phyloP scores from a whole-genome alignment of 2,113 vertebrate species.

The Notechis scutatus region DNA sequence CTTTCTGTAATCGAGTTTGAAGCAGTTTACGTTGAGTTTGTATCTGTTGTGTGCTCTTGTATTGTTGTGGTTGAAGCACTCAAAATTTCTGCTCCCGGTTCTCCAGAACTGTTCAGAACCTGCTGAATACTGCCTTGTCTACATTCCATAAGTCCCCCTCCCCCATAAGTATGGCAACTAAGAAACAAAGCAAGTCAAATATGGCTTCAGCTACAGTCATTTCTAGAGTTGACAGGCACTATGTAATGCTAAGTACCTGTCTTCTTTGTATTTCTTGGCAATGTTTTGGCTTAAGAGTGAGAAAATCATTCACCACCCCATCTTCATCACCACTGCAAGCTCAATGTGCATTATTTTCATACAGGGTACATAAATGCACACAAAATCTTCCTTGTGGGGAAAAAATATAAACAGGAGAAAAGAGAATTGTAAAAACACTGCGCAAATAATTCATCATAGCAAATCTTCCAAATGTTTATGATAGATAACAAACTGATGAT shows the following conservation, averaged over 20 bases:
- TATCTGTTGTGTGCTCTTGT: no score
- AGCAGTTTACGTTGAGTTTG: no score
- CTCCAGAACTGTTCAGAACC: no score
- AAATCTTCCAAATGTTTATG: slow-evolving; percentile 29
- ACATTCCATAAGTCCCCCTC: no score
- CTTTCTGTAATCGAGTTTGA: no score
- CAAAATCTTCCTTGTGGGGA: not conserved
- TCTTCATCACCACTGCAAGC: slow-evolving; percentile 42
- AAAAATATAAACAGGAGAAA: not conserved
- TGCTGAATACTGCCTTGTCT: no score
- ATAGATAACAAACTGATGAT: slow-evolving; percentile 64
- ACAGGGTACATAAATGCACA: slow-evolving; percentile 34
- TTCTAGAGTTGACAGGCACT: not conserved
- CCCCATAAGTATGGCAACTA: no score
- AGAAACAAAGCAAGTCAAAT: no score
- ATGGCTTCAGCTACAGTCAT: no score
- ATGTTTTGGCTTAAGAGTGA: slow-evolving; percentile 36
- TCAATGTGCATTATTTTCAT: slow-evolving; percentile 31
- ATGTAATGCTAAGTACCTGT: slow-evolving; percentile 28
- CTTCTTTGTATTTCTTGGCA: slow-evolving; percentile 53
- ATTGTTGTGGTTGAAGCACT: no score
- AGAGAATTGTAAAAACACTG: slow-evolving; percentile 46
- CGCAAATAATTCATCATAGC: slow-evolving; percentile 50
- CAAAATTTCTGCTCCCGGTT: no score
- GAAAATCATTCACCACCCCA: slow-evolving; percentile 43